Percentiles rank a stretch among this genome's conserved stretches.
Conservation (phyloP, 2,888 invertebrate genomes). For the Villa cingulata region DNA sequence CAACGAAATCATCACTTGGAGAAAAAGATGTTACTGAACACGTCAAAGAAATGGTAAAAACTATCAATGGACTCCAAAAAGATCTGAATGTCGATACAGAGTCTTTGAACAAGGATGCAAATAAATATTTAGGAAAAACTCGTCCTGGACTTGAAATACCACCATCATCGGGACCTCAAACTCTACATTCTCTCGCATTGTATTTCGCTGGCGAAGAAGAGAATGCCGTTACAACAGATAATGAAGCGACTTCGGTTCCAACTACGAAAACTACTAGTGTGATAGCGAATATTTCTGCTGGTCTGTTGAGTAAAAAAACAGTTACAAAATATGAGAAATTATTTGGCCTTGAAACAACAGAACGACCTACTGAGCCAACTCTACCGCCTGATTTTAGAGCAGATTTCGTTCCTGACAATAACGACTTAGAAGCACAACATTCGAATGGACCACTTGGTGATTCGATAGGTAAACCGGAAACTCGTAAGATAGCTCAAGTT, state of each 20-base stretch:
- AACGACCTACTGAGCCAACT: slow-evolving; percentile 17
- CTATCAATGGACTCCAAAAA: slow-evolving; percentile 46
- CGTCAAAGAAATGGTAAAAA: slow-evolving; percentile 54
- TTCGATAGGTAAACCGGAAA: slow-evolving; percentile 41
- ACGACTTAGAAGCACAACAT: slow-evolving; percentile 47
- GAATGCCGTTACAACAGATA: slow-evolving; percentile 25
- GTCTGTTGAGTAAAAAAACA: slow-evolving; percentile 45
- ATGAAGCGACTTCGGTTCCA: slow-evolving; percentile 33
- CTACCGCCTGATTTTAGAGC: slow-evolving; percentile 37
- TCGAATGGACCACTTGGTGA: slow-evolving; percentile 48
- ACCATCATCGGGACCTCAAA: slow-evolving; percentile 61
- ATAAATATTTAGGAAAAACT: slow-evolving; percentile 38
- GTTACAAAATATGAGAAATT: slow-evolving; percentile 27
- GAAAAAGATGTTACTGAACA: slow-evolving; percentile 45
- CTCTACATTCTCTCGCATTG: slow-evolving; percentile 61
- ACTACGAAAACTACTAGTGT: slow-evolving; percentile 26
- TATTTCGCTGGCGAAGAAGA: slow-evolving; percentile 51
- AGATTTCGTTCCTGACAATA: slow-evolving; percentile 14
- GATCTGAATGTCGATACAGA: slow-evolving; percentile 37
- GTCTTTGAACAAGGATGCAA: slow-evolving; percentile 24
- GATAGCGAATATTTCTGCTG: slow-evolving; percentile 2
- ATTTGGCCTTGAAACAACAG: slow-evolving; percentile 23
- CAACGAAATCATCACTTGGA: not conserved
- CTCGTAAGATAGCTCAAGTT: slow-evolving; percentile 67
- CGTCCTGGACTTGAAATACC: slow-evolving; percentile 54